Conservation (phyloP, 2,888 invertebrate genomes). For the Muschampia staudingeri region DNA sequence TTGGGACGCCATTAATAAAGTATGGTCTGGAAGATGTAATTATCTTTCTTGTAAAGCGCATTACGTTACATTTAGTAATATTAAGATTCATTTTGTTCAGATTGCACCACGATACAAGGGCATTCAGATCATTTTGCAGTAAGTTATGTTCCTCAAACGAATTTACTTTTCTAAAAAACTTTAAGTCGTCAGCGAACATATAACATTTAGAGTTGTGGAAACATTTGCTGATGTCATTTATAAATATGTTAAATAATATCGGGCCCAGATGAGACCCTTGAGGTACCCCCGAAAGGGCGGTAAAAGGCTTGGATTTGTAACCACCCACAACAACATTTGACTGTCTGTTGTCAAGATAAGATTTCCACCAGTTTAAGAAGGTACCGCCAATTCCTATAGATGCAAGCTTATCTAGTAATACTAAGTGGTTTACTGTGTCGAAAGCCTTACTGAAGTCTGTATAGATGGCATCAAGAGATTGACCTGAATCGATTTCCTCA, state of each 20-base stretch:
- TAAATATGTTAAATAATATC: background rate
- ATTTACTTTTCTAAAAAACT: background rate
- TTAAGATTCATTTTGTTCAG: background rate
- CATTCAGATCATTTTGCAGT: background rate
- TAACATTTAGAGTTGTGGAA: background rate
- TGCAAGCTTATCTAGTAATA: background rate
- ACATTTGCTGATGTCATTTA: background rate
- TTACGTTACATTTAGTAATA: background rate
- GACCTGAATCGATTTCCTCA: background rate
- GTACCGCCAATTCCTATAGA: background rate
- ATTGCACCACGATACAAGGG: background rate
- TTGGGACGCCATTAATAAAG: background rate
- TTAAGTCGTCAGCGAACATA: constrained; percentile 4
- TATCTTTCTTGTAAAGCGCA: background rate
- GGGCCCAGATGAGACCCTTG: background rate
- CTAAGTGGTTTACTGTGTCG: background rate
- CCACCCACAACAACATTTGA: background rate
- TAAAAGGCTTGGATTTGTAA: background rate
- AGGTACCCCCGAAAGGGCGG: background rate
- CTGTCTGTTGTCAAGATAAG: background rate
- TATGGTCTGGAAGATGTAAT: background rate
- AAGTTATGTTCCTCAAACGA: background rate
- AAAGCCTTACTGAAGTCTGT: background rate
- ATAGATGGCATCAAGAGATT: background rate
- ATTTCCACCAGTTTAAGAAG: constrained; percentile 6